These are phyloP conservation scores for Apodemus agrarius DNA, from an alignment of 2,797 vertebrate genomes.

Conservation along the genomic window DNA sequence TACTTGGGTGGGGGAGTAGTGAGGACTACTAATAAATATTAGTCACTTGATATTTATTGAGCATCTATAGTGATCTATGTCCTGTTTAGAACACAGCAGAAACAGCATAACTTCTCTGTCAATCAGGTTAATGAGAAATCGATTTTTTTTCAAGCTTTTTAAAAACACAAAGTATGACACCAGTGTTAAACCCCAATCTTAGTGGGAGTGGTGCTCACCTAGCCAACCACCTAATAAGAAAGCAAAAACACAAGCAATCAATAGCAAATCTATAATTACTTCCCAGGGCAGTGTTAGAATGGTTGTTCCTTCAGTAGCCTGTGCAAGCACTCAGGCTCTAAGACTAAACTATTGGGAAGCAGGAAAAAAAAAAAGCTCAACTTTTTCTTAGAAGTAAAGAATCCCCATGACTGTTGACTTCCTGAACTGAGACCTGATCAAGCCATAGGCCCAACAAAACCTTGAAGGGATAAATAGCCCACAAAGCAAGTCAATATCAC, in stretches of 20 bases:
- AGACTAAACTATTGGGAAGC: not conserved
- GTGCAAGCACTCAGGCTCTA: not conserved
- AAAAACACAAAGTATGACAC: constrained; percentile 68
- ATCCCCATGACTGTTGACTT: not conserved
- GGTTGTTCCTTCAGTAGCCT: not conserved
- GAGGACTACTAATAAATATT: too few relatives aligned
- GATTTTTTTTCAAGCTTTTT: constrained; percentile 79
- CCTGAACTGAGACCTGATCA: not conserved
- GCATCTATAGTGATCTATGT: constrained; percentile 70
- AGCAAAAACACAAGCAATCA: constrained; percentile 36
- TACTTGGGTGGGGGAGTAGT: constrained; percentile 12
- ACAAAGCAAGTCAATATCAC: constrained; percentile 25
- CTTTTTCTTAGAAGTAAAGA: not conserved
- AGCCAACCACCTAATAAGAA: constrained; percentile 43
- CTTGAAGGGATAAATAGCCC: not conserved
- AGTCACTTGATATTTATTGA: constrained; percentile 74
- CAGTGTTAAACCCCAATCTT: constrained; percentile 67
- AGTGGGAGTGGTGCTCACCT: constrained; percentile 63
- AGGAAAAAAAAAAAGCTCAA: not conserved
- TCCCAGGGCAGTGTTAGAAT: constrained; percentile 60
- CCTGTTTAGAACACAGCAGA: constrained; percentile 61
- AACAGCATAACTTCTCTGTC: constrained; percentile 73
- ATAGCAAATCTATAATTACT: constrained; percentile 64
- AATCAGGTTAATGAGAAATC: constrained; percentile 80
- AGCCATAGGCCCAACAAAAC: not conserved